Conservation (phyloP, 92 coral and sea anemone species). For the Virgularia gustaviana region DNA sequence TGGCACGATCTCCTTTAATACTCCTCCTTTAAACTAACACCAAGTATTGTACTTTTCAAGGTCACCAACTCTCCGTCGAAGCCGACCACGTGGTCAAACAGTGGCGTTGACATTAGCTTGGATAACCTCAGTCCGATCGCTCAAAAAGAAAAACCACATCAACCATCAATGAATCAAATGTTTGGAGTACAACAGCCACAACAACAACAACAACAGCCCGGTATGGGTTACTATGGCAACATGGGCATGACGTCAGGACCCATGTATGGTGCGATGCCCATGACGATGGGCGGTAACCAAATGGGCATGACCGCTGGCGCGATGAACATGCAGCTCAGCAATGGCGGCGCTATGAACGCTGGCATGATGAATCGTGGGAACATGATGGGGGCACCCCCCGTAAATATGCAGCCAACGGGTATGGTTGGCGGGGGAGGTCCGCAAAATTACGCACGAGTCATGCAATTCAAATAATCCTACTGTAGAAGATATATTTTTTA, state of each 20-base stretch:
- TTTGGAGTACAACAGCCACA: constrained; percentile 44
- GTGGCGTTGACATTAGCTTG: constrained; percentile 88
- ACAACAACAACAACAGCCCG: constrained; percentile 9
- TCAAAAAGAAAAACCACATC: constrained; percentile 78
- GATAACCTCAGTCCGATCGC: constrained; percentile 82
- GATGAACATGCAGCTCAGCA: constrained; percentile 13
- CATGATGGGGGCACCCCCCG: constrained; percentile 10
- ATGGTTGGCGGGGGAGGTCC: constrained; percentile 34
- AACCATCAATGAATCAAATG: constrained; percentile 93
- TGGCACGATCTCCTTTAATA: background rate
- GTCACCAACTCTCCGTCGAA: constrained; percentile 39
- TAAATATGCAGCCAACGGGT: constrained; percentile 32
- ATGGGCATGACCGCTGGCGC: constrained; percentile 8
- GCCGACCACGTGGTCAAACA: constrained; percentile 94
- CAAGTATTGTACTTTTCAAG: background rate
- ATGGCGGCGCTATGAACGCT: constrained; percentile 10
- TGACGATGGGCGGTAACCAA: constrained; percentile 28
- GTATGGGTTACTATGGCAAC: constrained; percentile 31
- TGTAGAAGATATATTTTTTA: background rate
- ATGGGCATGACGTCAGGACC: constrained; percentile 13
- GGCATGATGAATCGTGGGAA: constrained; percentile 15
- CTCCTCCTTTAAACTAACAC: background rate
- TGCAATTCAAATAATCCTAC: constrained; percentile 28
- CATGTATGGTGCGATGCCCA: constrained; percentile 13
- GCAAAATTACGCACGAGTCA: constrained; percentile 29